A percentile compares a stretch with the other conserved stretches of the same genome.
phyloP scores from a whole-genome alignment of 2,888 invertebrate species.

The Agriopis aurantiaria region DNA sequence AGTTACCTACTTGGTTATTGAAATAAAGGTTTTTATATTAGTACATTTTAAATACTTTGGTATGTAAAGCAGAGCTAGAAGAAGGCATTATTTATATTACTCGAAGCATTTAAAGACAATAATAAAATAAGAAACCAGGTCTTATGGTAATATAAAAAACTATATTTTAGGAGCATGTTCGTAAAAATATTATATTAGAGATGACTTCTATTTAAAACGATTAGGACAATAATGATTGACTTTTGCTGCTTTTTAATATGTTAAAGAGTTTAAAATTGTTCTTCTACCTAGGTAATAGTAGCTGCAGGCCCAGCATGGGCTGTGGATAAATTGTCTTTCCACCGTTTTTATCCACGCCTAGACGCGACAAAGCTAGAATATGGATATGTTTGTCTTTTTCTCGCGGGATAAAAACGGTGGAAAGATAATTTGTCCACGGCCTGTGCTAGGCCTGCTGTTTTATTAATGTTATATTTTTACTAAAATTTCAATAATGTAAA shows the following conservation, averaged over 20 bases:
- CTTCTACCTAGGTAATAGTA: constrained; percentile 8
- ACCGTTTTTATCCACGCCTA: no score
- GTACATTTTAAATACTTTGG: neutral
- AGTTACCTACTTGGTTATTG: neutral
- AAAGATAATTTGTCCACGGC: no score
- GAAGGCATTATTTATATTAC: neutral
- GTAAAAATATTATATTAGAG: neutral
- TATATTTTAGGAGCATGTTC: neutral
- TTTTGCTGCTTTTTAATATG: constrained; percentile 6
- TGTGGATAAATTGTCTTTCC: no score
- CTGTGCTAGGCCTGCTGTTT: no score
- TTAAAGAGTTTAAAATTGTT: constrained; percentile 6
- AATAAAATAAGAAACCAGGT: constrained; percentile 12
- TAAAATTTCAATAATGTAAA: neutral
- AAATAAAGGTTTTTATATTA: neutral
- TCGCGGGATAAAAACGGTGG: no score
- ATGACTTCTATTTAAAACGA: neutral
- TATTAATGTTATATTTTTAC: constrained; percentile 13
- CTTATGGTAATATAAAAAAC: constrained; percentile 23
- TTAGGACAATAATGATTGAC: constrained; percentile 6
- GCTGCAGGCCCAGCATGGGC: no score
- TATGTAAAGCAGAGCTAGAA: no score
- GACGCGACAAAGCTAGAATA: no score
- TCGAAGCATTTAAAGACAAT: constrained; percentile 16
- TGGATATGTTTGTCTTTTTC: no score